A percentile compares a stretch with the other conserved stretches of the same genome.
Conservation (phyloP, 2,113 vertebrate genomes). For the Oncorhynchus kisutch region DNA sequence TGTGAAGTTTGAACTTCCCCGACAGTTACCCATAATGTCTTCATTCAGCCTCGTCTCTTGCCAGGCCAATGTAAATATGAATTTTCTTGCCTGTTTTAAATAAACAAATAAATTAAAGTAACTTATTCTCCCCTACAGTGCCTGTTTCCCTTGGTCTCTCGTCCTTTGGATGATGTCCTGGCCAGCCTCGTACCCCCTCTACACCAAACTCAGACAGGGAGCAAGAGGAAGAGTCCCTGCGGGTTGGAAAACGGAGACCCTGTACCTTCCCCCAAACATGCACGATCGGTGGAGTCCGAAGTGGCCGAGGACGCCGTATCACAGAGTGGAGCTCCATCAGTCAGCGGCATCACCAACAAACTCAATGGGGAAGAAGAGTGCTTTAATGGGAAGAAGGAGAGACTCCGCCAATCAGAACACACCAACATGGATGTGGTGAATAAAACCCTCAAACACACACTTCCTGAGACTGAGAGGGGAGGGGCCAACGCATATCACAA, state of each 20-base stretch:
- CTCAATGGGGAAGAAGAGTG: background rate
- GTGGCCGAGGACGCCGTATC: background rate
- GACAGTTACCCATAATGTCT: too few relatives aligned
- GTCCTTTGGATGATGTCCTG: slow-evolving; percentile 80
- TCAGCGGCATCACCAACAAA: too few relatives aligned
- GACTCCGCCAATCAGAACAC: background rate
- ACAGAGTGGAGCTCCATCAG: background rate
- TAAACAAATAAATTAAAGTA: too few relatives aligned
- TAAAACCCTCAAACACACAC: background rate
- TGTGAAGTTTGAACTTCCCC: too few relatives aligned
- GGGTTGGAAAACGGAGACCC: slow-evolving; percentile 37
- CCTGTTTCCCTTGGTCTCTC: slow-evolving; percentile 90
- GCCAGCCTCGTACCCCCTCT: slow-evolving; percentile 63
- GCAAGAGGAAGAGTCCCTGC: slow-evolving; percentile 72
- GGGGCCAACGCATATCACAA: slow-evolving; percentile 19
- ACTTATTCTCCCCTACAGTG: slow-evolving; percentile 73
- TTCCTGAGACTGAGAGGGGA: background rate
- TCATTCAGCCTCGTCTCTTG: too few relatives aligned
- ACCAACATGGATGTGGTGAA: slow-evolving; percentile 12
- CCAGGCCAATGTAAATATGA: background rate
- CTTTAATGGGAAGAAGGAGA: background rate
- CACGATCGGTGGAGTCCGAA: slow-evolving; percentile 35
- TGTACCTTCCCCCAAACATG: slow-evolving; percentile 57
- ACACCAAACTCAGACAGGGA: slow-evolving; percentile 43
- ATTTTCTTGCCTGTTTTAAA: too few relatives aligned